A percentile compares a stretch with the other conserved stretches of the same genome.
These are phyloP conservation scores for Homalodisca vitripennis DNA, from an alignment of 1,140 invertebrate genomes.

Conservation along the genomic window DNA sequence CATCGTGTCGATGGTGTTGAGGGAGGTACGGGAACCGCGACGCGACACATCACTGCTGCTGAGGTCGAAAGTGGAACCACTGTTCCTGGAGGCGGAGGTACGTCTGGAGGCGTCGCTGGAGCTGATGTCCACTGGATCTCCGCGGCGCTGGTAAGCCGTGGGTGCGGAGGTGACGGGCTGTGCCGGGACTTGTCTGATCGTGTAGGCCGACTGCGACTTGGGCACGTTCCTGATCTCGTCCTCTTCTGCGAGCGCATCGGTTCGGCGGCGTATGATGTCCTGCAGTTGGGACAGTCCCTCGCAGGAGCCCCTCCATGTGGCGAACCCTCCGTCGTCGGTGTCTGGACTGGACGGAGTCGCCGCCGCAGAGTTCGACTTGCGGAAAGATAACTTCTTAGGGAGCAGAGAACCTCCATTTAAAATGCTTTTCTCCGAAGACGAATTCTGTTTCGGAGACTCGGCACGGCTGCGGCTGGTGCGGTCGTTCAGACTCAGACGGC, in stretches of 20 bases:
- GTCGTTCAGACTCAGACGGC: conserved; percentile 49
- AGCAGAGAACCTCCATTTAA: conserved; percentile 28
- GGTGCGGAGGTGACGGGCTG: conserved; percentile 3
- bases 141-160: conserved; percentile 21
- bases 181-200: conserved; percentile 14
- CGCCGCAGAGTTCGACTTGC: conserved; percentile 33
- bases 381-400: conserved; percentile 33
- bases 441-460: conserved; percentile 4
- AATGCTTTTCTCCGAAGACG: conserved; percentile 5
- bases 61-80: conserved; percentile 42
- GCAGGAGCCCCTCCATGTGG: conserved; percentile 34
- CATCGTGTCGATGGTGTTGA: not conserved
- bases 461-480: conserved; percentile 30
- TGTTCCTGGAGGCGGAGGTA: not conserved
- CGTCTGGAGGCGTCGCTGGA: conserved; percentile 33
- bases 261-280: conserved; percentile 40
- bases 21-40: conserved; percentile 35
- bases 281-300: conserved; percentile 45
- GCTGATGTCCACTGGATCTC: conserved; percentile 40
- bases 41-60: conserved; percentile 40
- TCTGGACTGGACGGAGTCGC: conserved; percentile 33
- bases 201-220: conserved; percentile 34
- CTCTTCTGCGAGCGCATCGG: conserved; percentile 31
- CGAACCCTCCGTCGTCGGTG: conserved; percentile 38
- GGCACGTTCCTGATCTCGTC: conserved; percentile 17